Evolutionary conservation across 2,797 vertebrate genomes (phyloP).

Genomic region (Rhabdophis nuchalis): DNA sequence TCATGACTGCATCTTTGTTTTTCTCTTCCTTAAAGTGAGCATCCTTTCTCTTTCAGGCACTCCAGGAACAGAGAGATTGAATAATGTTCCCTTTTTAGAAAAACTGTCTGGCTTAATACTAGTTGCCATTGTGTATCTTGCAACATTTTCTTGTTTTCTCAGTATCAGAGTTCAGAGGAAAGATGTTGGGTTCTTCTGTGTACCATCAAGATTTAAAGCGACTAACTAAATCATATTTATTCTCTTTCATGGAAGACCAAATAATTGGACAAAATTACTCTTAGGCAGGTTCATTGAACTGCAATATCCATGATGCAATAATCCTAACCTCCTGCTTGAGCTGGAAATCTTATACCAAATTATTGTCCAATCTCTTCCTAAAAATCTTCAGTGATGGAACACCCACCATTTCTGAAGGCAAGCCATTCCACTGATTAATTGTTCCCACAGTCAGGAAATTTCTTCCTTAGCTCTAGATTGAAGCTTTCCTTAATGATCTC

Average conservation of each 20-base stretch:
- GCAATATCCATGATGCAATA: constrained; percentile 22
- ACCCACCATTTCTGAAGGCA: neutral
- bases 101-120: rapidly evolving
- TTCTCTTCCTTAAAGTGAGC: neutral
- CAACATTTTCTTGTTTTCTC: neutral
- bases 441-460: neutral
- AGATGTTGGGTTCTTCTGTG: neutral
- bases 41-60: neutral
- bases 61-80: neutral
- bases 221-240: constrained; percentile 39
- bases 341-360: neutral
- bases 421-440: neutral
- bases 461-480: neutral
- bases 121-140: neutral
- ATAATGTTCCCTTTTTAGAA: neutral
- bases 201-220: constrained; percentile 49
- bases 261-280: constrained; percentile 26
- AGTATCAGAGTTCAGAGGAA: neutral
- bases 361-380: neutral
- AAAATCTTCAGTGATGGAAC: neutral
- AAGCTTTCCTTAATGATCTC: neutral
- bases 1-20: neutral
- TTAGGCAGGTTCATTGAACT: constrained; percentile 53
- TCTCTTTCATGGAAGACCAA: constrained; percentile 28
- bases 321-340: neutral